These are phyloP conservation scores for Ginglymostoma cirratum DNA, from an alignment of 2,113 vertebrate genomes.

Conservation along the genomic window DNA sequence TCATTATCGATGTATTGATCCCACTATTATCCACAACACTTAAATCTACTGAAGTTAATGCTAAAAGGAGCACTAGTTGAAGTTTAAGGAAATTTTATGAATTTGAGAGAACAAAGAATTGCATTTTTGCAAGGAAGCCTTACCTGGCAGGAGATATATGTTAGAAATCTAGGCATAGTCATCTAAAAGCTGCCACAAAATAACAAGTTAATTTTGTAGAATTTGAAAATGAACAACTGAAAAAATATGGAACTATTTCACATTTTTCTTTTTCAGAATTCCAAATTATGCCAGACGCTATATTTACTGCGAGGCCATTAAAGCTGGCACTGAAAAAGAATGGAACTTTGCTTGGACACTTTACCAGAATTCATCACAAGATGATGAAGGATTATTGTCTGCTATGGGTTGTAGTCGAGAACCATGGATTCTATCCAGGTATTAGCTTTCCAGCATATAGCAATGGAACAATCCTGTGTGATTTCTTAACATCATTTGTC, in stretches of 20 bases:
- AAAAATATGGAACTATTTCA: not conserved
- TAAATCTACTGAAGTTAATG: not conserved
- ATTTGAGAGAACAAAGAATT: not conserved
- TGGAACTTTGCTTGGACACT: slow-evolving; percentile 62
- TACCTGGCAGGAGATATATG: not conserved
- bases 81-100: not conserved
- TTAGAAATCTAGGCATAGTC: not conserved
- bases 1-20: not conserved
- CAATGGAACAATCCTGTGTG: not conserved
- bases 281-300: slow-evolving; percentile 49
- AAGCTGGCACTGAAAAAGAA: slow-evolving; percentile 57
- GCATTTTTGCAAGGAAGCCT: not conserved
- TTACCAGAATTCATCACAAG: slow-evolving; percentile 40
- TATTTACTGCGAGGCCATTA: slow-evolving; percentile 58
- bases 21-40: not conserved
- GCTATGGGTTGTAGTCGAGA: slow-evolving; percentile 61
- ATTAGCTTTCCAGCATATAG: not conserved
- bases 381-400: slow-evolving; percentile 43
- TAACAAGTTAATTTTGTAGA: not conserved
- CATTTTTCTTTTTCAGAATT: slow-evolving; percentile 56
- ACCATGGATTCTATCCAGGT: slow-evolving; percentile 64
- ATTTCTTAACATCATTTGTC: not conserved
- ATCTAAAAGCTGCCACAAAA: not conserved
- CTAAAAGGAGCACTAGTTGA: not conserved
- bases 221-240: not conserved